Percentiles rank a stretch among this genome's conserved stretches.
Evolutionary conservation across 2,113 vertebrate species (phyloP).

Genomic region (Prionailurus bengalensis): DNA sequence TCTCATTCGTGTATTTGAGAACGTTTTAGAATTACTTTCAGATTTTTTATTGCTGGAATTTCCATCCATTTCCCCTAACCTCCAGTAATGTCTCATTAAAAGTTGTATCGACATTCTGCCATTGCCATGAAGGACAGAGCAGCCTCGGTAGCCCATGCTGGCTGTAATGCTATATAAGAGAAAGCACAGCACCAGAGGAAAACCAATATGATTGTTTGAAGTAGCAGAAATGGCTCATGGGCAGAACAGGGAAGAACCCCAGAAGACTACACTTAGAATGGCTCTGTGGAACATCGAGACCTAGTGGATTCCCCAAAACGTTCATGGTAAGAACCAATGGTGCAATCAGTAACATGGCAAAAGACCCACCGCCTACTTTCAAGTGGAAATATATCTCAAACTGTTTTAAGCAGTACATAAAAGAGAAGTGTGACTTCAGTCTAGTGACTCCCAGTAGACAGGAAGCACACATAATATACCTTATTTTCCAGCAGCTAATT

Average conservation of each 20-base stretch:
- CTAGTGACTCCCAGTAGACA: not conserved
- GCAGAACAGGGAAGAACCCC: not conserved
- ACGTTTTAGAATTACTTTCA: not conserved
- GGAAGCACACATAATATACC: not conserved
- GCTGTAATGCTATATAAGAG: rapidly evolving
- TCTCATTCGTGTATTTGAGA: not conserved
- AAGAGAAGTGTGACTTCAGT: not conserved
- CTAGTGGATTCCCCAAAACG: not conserved
- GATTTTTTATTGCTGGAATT: not conserved
- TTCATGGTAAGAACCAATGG: not conserved
- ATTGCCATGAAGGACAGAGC: not conserved
- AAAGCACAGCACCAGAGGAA: not conserved
- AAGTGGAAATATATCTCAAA: not conserved
- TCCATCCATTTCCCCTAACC: not conserved
- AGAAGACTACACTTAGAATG: not conserved
- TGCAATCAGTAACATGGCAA: not conserved
- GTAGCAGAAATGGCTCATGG: not conserved
- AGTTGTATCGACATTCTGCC: not conserved
- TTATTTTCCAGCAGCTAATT: not conserved
- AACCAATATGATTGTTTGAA: not conserved
- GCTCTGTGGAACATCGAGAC: not conserved
- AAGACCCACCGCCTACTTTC: not conserved
- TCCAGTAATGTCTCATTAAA: not conserved
- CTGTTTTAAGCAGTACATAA: not conserved
- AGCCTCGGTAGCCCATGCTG: not conserved